These are phyloP conservation scores for Propithecus perrieri DNA, from an alignment of 2,797 vertebrate genomes.

Conservation along the genomic window DNA sequence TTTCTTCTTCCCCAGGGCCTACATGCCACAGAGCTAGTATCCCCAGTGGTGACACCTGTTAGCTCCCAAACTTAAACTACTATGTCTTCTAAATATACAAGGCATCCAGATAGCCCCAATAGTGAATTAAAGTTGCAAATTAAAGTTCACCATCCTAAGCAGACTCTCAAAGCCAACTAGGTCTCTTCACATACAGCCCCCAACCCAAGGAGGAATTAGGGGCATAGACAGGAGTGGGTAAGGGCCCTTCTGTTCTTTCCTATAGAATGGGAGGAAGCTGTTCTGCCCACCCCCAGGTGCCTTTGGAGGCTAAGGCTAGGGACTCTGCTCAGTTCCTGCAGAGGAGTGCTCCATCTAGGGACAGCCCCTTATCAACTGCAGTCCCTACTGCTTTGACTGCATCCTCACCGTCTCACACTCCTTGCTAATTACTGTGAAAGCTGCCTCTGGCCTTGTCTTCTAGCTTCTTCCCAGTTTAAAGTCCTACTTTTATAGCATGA, in stretches of 20 bases:
- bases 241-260: neutral
- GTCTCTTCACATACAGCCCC: neutral
- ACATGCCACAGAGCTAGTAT: neutral
- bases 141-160: neutral
- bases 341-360: neutral
- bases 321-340: neutral
- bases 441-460: neutral
- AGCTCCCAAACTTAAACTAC: neutral
- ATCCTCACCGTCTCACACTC: neutral
- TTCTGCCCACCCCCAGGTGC: neutral
- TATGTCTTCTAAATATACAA: neutral
- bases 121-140: neutral
- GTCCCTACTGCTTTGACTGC: neutral
- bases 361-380: fast-evolving
- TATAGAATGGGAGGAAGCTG: neutral
- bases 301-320: neutral
- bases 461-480: neutral
- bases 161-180: neutral
- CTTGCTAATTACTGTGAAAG: neutral
- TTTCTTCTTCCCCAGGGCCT: neutral
- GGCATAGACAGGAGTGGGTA: neutral
- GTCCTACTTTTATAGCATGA: neutral
- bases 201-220: too few relatives aligned
- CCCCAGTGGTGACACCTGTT: neutral
- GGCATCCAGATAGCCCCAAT: neutral